Conservation (phyloP, 2,888 invertebrate species). For the Hemaris fuciformis region DNA sequence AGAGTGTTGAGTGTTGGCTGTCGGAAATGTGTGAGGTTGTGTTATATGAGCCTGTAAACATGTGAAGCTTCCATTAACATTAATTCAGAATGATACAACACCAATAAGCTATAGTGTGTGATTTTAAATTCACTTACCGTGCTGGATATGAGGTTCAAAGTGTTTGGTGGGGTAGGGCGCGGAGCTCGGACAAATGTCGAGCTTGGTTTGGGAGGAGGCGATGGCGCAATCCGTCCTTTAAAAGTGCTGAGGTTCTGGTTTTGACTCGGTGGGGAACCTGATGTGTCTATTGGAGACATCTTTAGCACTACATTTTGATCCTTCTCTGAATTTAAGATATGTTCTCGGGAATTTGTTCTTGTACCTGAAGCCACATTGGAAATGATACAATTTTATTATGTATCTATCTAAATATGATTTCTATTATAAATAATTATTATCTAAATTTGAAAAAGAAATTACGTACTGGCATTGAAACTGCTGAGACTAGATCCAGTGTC, state of each 20-base stretch:
- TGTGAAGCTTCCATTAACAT: conserved; percentile 59
- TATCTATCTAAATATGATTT: too few species aligned
- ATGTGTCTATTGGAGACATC: conserved; percentile 85
- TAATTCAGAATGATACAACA: conserved; percentile 41
- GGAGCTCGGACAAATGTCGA: conserved; percentile 82
- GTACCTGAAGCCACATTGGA: conserved; percentile 48
- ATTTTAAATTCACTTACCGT: conserved; percentile 60
- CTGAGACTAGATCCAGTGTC: conserved; percentile 88
- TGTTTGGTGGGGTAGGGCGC: conserved; percentile 91
- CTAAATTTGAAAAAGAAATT: not conserved
- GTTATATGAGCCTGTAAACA: conserved; percentile 81
- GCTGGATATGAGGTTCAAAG: conserved; percentile 86
- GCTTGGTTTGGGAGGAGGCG: conserved; percentile 74
- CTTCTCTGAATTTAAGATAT: conserved; percentile 63
- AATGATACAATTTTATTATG: not conserved
- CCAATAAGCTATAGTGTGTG: conserved; percentile 38
- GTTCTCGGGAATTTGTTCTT: conserved; percentile 65
- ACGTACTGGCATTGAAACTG: conserved; percentile 85
- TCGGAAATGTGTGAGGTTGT: conserved; percentile 76
- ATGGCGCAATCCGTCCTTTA: conserved; percentile 82
- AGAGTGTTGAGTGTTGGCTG: conserved; percentile 63
- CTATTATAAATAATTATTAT: too few species aligned
- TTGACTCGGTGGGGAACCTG: conserved; percentile 75
- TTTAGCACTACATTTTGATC: conserved; percentile 88
- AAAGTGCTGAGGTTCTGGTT: conserved; percentile 84